phyloP scores from a whole-genome alignment of 1,140 invertebrate species.

The Diorhabda carinulata region DNA sequence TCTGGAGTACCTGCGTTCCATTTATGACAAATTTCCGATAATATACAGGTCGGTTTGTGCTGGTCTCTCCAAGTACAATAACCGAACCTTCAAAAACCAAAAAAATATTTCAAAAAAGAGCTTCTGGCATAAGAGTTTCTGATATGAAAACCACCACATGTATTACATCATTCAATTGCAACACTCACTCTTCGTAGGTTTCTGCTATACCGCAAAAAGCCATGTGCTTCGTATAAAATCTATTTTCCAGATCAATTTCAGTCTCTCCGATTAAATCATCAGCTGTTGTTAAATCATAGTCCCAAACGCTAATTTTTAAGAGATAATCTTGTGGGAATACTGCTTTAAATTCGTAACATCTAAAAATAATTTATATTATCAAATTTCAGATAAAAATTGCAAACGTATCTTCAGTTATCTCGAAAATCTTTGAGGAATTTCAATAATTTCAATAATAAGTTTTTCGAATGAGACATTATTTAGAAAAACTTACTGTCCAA shows the following conservation, averaged over 20 bases:
- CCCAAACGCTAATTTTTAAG: constrained; percentile 69
- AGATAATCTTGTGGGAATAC: constrained; percentile 70
- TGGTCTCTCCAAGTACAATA: constrained; percentile 77
- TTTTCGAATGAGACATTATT: too few relatives aligned
- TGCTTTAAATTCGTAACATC: constrained; percentile 72
- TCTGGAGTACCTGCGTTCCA: constrained; percentile 56
- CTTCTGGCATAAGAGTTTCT: neutral
- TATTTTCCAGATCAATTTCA: constrained; percentile 80
- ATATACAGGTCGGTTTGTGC: constrained; percentile 68
- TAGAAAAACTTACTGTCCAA: constrained; percentile 63
- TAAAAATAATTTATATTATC: constrained; percentile 39
- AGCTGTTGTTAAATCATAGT: constrained; percentile 64
- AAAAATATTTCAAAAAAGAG: neutral
- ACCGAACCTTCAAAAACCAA: constrained; percentile 51
- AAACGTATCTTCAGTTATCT: too few relatives aligned
- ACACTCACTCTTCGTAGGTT: constrained; percentile 61
- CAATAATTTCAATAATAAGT: neutral
- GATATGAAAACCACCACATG: neutral
- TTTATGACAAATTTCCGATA: constrained; percentile 66
- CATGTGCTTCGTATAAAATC: constrained; percentile 75
- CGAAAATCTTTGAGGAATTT: neutral
- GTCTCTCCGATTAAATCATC: constrained; percentile 86
- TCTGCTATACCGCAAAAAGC: constrained; percentile 71
- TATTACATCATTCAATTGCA: too few relatives aligned
- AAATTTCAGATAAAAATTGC: neutral